These are phyloP conservation scores for Halisarca cf. caerulea DNA, from an alignment of 37 sponge, comb jelly and placozoan species.

Conservation along the genomic window DNA sequence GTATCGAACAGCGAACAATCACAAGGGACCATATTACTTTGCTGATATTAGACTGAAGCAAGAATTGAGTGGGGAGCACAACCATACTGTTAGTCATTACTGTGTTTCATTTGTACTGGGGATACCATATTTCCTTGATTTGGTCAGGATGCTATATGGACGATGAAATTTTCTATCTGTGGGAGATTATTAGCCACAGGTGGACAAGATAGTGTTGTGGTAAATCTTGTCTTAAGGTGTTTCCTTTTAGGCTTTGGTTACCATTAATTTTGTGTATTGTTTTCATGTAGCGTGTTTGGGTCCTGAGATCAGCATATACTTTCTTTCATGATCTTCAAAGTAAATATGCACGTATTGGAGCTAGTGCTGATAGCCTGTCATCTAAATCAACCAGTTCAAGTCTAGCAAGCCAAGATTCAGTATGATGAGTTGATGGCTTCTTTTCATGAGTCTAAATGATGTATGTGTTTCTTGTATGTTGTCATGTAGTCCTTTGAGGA, in stretches of 20 bases:
- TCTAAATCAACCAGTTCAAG: constrained; percentile 28
- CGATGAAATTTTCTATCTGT: constrained; percentile 88
- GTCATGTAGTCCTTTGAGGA: constrained; percentile 51
- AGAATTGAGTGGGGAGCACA: constrained; percentile 57
- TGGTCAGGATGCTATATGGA: constrained; percentile 77
- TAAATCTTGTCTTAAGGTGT: constrained; percentile 21
- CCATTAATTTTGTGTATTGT: not conserved
- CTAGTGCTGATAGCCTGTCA: constrained; percentile 31
- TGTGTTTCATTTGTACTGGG: no score
- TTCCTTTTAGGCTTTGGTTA: not conserved
- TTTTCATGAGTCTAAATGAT: not conserved
- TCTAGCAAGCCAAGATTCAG: constrained; percentile 20
- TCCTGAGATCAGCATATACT: constrained; percentile 56
- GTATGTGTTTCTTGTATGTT: not conserved
- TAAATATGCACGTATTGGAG: constrained; percentile 74
- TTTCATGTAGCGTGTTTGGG: constrained; percentile 75
- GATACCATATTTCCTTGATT: no score
- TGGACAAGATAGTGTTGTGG: constrained; percentile 86
- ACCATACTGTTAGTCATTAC: constrained; percentile 2
- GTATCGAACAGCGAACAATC: constrained; percentile 74
- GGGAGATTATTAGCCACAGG: constrained; percentile 81
- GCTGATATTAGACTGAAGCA: constrained; percentile 68
- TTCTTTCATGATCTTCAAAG: constrained; percentile 82
- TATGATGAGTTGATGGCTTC: not conserved
- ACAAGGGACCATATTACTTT: constrained; percentile 73